Conservation (phyloP, 2,113 vertebrate species). For the Haplochromis burtoni region DNA sequence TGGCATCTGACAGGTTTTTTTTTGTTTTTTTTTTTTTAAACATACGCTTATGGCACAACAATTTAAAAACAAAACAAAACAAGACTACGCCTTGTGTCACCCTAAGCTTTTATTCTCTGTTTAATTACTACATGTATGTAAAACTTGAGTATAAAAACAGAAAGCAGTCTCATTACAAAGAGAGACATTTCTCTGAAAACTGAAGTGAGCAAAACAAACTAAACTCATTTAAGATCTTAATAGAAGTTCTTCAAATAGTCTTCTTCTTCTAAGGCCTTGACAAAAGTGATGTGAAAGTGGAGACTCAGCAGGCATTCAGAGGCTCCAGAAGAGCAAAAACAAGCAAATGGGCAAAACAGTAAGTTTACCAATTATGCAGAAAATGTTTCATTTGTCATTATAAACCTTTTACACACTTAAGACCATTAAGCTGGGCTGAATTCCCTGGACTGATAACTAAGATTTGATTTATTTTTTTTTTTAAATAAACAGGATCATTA, state of each 20-base stretch:
- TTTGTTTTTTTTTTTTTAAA: neutral
- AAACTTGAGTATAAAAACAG: neutral
- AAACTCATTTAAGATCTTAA: neutral
- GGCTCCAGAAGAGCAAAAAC: neutral
- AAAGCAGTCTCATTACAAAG: neutral
- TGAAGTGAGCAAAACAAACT: too few relatives aligned
- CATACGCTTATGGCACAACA: neutral
- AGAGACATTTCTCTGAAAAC: too few relatives aligned
- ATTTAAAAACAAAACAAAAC: neutral
- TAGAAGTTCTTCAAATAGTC: neutral
- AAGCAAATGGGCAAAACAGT: neutral
- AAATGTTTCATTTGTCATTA: neutral
- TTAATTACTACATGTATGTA: neutral
- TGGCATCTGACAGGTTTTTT: neutral
- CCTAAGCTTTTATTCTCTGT: neutral
- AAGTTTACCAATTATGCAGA: neutral
- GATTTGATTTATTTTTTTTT: neutral
- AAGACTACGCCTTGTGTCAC: neutral
- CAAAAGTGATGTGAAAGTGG: constrained; percentile 9
- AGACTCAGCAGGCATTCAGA: neutral
- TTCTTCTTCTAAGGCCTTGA: neutral
- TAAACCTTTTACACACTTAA: neutral
- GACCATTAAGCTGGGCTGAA: neutral
- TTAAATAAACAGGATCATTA: neutral
- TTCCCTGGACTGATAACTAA: neutral